Conservation (phyloP, 2,797 vertebrate genomes). For the Pteropus rufus region DNA sequence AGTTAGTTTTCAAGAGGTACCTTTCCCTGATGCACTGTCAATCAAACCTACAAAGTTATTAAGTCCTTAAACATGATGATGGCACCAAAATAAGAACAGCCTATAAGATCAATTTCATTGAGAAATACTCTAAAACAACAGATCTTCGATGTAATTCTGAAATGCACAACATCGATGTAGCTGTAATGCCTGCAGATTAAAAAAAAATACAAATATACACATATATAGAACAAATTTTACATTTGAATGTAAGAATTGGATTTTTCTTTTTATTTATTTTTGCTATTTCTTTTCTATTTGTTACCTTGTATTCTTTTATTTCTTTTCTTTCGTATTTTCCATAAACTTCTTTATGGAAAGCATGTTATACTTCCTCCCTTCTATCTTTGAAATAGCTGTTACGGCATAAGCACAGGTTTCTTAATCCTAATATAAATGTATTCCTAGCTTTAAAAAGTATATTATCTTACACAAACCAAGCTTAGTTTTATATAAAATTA, state of each 20-base stretch:
- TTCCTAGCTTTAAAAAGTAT: background rate
- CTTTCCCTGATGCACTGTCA: background rate
- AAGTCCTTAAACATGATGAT: background rate
- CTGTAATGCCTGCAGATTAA: background rate
- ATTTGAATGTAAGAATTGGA: background rate
- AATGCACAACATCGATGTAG: background rate
- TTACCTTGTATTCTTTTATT: background rate
- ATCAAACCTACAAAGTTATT: background rate
- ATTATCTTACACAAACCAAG: background rate
- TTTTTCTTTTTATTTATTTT: background rate
- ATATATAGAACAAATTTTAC: background rate
- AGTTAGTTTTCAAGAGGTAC: background rate
- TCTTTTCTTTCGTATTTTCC: background rate
- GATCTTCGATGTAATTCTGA: background rate
- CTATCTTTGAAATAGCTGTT: background rate
- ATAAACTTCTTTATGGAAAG: background rate
- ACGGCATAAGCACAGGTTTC: background rate
- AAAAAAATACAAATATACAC: background rate
- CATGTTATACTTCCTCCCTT: background rate
- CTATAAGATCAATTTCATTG: background rate
- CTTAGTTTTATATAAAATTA: slow-evolving; percentile 7
- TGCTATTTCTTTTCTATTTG: background rate
- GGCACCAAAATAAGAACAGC: background rate
- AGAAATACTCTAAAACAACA: background rate
- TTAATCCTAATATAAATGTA: background rate